Conservation (phyloP, 2,888 invertebrate genomes). For the Eurytoma adleriae region DNA sequence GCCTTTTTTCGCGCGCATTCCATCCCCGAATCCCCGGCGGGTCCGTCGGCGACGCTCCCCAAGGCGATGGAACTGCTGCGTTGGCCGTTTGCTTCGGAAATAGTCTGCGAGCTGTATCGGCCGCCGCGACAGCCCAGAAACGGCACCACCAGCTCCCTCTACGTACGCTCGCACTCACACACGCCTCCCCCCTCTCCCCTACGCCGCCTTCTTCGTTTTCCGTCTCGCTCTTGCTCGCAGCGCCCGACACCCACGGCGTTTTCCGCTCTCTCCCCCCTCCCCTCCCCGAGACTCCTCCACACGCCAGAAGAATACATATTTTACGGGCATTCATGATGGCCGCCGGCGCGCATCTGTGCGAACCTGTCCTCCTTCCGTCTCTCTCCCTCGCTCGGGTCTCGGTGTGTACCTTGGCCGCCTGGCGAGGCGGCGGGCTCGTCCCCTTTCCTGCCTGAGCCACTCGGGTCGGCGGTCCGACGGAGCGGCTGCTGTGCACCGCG, state of each 20-base stretch:
- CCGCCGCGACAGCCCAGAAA: not conserved
- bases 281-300: slow-evolving; percentile 52
- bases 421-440: slow-evolving; percentile 57
- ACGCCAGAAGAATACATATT: slow-evolving; percentile 73
- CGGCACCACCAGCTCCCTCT: slow-evolving; percentile 52
- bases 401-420: slow-evolving; percentile 17
- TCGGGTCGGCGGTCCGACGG: not conserved
- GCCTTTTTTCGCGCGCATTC: not conserved
- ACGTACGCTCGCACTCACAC: slow-evolving; percentile 21
- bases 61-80: slow-evolving; percentile 24
- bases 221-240: slow-evolving; percentile 59
- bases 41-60: slow-evolving; percentile 27
- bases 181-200: not conserved
- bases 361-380: slow-evolving; percentile 70
- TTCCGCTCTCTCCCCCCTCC: slow-evolving; percentile 53
- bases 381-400: slow-evolving; percentile 38
- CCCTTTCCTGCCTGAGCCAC: slow-evolving; percentile 53
- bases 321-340: slow-evolving; percentile 76
- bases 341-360: slow-evolving; percentile 75
- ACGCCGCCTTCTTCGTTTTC: not conserved
- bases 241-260: slow-evolving; percentile 53
- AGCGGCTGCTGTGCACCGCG: not conserved
- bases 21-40: not conserved
- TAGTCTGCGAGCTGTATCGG: slow-evolving; percentile 5
- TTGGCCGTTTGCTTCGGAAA: slow-evolving; percentile 37